A percentile compares a stretch with the other conserved stretches of the same genome.
Conservation (phyloP, 2,888 invertebrate species). For the Suillia variegata region DNA sequence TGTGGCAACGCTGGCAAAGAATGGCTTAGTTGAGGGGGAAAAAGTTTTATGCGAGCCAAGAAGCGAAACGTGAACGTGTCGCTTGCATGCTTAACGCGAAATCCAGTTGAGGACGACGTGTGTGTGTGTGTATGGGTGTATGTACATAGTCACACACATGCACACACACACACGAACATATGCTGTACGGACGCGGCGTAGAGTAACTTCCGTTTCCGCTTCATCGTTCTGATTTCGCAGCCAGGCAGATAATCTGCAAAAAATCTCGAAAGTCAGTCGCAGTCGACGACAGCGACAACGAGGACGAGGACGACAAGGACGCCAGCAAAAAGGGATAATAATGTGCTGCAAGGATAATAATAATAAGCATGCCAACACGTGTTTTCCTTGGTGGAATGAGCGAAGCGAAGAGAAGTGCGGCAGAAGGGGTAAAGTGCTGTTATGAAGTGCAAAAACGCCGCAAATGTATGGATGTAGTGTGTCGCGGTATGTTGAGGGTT, state of each 20-base stretch:
- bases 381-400: too few relatives aligned
- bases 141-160: not conserved
- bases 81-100: slow-evolving; percentile 18
- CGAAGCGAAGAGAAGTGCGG: too few relatives aligned
- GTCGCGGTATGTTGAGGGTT: too few relatives aligned
- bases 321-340: not conserved
- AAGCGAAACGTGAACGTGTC: slow-evolving; percentile 25
- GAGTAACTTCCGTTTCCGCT: not conserved
- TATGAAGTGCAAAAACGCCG: too few relatives aligned
- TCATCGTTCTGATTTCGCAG: not conserved
- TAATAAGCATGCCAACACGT: slow-evolving; percentile 10
- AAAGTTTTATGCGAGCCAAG: too few relatives aligned
- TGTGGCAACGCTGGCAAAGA: too few relatives aligned
- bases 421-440: too few relatives aligned
- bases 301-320: too few relatives aligned
- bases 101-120: slow-evolving; percentile 3
- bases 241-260: not conserved
- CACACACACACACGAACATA: slow-evolving; percentile 1
- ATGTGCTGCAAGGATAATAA: slow-evolving; percentile 11
- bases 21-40: too few relatives aligned
- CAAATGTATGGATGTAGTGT: too few relatives aligned
- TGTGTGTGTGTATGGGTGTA: slow-evolving; percentile 4
- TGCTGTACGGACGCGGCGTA: not conserved
- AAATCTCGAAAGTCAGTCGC: not conserved
- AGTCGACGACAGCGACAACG: not conserved